Evolutionary conservation across 2,797 vertebrate genomes (phyloP), one percentile per base, ranked within the genome.

Genomic region (Diplodus puntazzo): DNA sequence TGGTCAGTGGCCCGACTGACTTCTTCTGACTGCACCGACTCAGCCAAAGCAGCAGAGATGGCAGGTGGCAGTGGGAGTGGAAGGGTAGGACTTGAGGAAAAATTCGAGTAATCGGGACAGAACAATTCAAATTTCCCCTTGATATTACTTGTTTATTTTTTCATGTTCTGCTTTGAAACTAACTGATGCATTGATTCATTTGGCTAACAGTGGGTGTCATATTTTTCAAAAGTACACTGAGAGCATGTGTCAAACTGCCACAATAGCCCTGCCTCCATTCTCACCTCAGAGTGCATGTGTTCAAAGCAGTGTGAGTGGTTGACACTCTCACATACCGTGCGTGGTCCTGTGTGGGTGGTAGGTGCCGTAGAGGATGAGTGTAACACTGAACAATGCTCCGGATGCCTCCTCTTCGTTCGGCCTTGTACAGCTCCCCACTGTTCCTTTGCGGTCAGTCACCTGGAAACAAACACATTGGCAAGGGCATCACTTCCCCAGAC

Each of bases 361-460:
- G 90, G 77, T 82, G 87, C 88, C 93, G 30, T 79, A 93, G 71
- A 96, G 92, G 89, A 91, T 85, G 66, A 82, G 80, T 61, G 84
- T 85, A 70, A 89, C 84, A 63, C 72, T 77, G 69, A 0, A 88
- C 1, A 92, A 48, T 39, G 85, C 80, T 66, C 88, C 87, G 3
- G 88, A 87, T 60, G 76, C 75, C 76, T 85, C 76, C 82, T 91
- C 88, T 59, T 82, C 84, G 67, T 52, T 59, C 4, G 50, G 75
- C 83, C 89, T 87, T 7, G 0, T 6, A 18, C 91, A 91, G 61
- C 66, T 67, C 74, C 55, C 69, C 78, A 73, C 88, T 30, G 78
- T 82, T 58, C 87, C 90, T 81, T 73, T 88, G 78, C 89, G 90
- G 87, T 93, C 88, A 53, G 81, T 85, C 91, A 94, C 91, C 92